A percentile compares a stretch with the other conserved stretches of the same genome.
phyloP scores from a whole-genome alignment of 2,113 vertebrate genomes.

The Bombycilla garrulus region DNA sequence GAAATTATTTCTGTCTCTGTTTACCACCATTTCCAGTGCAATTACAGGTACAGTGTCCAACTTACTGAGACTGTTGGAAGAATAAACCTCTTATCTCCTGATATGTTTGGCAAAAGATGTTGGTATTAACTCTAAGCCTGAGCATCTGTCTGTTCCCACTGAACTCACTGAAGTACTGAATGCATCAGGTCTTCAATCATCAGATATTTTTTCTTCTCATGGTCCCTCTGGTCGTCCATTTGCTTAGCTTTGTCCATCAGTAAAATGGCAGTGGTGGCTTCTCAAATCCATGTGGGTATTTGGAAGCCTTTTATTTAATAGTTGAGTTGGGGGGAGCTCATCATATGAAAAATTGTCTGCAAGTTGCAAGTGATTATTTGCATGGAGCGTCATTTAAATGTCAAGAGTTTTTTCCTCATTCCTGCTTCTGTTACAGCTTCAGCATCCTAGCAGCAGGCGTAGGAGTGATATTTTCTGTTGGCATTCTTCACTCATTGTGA shows the following conservation, averaged over 20 bases:
- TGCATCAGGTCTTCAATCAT: neutral
- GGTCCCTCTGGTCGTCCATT: neutral
- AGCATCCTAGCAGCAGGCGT: constrained; percentile 15
- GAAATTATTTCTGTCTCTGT: neutral
- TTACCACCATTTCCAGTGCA: neutral
- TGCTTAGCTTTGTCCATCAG: neutral
- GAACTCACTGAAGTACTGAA: neutral
- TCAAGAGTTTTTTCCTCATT: constrained; percentile 11
- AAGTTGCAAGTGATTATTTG: constrained; percentile 13
- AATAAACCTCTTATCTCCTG: neutral
- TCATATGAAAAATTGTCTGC: neutral
- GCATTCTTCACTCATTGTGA: constrained; percentile 32
- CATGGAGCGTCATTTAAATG: constrained; percentile 29
- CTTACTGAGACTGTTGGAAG: neutral
- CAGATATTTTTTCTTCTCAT: neutral
- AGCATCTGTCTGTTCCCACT: neutral
- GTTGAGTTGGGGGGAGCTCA: neutral
- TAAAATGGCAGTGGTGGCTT: neutral
- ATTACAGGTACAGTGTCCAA: neutral
- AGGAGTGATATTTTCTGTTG: constrained; percentile 33
- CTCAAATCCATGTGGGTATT: neutral
- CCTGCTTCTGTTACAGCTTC: neutral
- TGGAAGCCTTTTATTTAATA: neutral
- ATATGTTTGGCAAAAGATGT: neutral
- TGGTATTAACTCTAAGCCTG: neutral